These are phyloP conservation scores for Melangyna quadrimaculata DNA, from an alignment of 2,888 invertebrate species.

Conservation along the genomic window DNA sequence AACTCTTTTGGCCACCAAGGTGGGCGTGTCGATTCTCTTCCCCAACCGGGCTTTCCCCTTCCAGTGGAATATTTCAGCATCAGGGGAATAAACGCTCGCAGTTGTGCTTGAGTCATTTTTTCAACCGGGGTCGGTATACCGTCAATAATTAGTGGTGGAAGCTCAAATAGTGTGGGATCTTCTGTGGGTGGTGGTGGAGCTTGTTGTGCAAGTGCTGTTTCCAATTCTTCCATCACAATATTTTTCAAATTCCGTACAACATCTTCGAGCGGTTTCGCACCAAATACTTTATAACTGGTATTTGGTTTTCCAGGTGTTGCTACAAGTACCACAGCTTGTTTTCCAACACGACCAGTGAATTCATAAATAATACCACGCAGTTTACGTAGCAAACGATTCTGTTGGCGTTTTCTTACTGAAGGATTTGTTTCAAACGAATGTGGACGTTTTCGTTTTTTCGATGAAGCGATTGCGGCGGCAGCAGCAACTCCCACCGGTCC, in stretches of 20 bases:
- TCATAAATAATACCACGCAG: constrained; percentile 96
- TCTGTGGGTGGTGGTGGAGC: constrained; percentile 90
- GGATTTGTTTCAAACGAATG: constrained; percentile 99
- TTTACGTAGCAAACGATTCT: constrained; percentile 94
- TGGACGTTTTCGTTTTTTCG: constrained; percentile 96
- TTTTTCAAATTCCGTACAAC: constrained; percentile 94
- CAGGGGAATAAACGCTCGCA: constrained; percentile 97
- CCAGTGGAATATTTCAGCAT: constrained; percentile 99
- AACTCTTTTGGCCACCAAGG: constrained; percentile 99
- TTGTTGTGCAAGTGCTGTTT: constrained; percentile 95
- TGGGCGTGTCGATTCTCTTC: constrained; percentile 96
- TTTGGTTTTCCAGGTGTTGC: constrained; percentile 98
- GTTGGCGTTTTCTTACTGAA: constrained; percentile 96
- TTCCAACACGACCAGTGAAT: constrained; percentile 97
- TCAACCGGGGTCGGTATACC: constrained; percentile 99
- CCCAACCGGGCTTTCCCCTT: constrained; percentile 98
- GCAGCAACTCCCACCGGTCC: constrained; percentile 98
- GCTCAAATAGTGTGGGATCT: constrained; percentile 95
- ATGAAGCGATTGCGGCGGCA: constrained; percentile 97
- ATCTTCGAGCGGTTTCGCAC: constrained; percentile 97
- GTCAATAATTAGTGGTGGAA: constrained; percentile 97
- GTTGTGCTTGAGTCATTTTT: constrained; percentile 99
- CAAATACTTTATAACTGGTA: constrained; percentile 97
- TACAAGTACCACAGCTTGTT: constrained; percentile 97
- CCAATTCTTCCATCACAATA: constrained; percentile 97